phyloP scores from a whole-genome alignment of 1,140 invertebrate genomes.

The Phocides pigmalion region DNA sequence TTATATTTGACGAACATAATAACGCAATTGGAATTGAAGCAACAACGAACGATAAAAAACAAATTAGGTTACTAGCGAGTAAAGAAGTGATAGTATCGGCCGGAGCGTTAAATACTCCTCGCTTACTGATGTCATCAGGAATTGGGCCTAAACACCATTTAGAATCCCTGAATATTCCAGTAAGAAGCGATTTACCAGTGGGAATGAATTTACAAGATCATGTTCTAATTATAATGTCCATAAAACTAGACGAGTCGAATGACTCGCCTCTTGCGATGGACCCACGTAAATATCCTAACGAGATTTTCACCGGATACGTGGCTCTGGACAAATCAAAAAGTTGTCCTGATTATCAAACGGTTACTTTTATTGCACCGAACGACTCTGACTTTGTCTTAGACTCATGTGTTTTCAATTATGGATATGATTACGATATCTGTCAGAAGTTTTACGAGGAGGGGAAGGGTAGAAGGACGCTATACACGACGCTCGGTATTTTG shows the following conservation, averaged over 20 bases:
- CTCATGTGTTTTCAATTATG: conserved; percentile 28
- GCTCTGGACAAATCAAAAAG: conserved; percentile 78
- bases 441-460: conserved; percentile 36
- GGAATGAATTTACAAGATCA: conserved; percentile 90
- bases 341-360: conserved; percentile 40
- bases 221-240: conserved; percentile 86
- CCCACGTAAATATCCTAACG: conserved; percentile 89
- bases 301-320: conserved; percentile 89
- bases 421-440: conserved; percentile 32
- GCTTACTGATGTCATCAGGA: conserved; percentile 88
- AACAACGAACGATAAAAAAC: conserved; percentile 69
- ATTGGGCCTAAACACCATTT: conserved; percentile 86
- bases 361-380: conserved; percentile 26
- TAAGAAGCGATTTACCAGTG: conserved; percentile 87
- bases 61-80: conserved; percentile 77
- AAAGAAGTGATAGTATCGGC: conserved; percentile 87
- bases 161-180: conserved; percentile 84
- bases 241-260: conserved; percentile 83
- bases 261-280: conserved; percentile 67
- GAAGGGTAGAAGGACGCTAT: conserved; percentile 35
- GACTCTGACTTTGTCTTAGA: not conserved
- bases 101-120: conserved; percentile 85
- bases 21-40: conserved; percentile 79
- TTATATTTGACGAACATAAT: conserved; percentile 86
- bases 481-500: conserved; percentile 24